Evolutionary conservation across 2,113 vertebrate species (phyloP), one percentile per base, ranked within the genome.

Genomic region (Anguilla rostrata): DNA sequence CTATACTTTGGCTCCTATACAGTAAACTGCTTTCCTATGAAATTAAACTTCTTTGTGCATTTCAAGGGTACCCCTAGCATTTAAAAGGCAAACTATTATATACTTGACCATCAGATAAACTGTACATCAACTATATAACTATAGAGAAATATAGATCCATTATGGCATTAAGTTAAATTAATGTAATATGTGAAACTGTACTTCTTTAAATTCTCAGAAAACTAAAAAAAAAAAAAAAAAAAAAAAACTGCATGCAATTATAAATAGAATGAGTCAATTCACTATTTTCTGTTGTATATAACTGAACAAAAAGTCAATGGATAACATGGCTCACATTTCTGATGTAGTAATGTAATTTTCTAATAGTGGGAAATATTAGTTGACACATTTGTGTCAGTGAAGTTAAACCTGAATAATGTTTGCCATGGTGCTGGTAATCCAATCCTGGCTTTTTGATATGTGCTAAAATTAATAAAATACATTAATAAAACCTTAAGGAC

Each of bases 191-290:
- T 49, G 40, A 79, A 85, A 53, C 78, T 41, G 60, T 41, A 39
- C 85, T 63, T 43, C 39, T 4, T 18, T 18, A 40, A 29, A 85
- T 80, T 57, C 29, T 56, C 87, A 87, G 34, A 34, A 34, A 34
- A 34, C 34, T 34, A 34, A 34, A 34, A 34, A 34, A 34, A 34
- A 56, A 81, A 90, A 88, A 88, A 83, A 82, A 82, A 85, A 43
- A 7, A 84, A 57, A 87, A 90, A 89, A 43, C 90, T 87, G 91
- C 92, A 91, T 88, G 90, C 71, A 90, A 75, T 90, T 83, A 93
- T 88, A 87, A 88, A 89, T 78, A 90, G 89, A 41, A 56, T 63
- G 86, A 87, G 29, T 57, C 29, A 40, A 71, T 60, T 39, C 78
- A 84, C 40, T 56, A 3, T n/a, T 66, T 57, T 60, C 16, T 46